Base-by-base conservation (phyloP, 1,140 invertebrate species). In the Lepidurus arcticus region DNA sequence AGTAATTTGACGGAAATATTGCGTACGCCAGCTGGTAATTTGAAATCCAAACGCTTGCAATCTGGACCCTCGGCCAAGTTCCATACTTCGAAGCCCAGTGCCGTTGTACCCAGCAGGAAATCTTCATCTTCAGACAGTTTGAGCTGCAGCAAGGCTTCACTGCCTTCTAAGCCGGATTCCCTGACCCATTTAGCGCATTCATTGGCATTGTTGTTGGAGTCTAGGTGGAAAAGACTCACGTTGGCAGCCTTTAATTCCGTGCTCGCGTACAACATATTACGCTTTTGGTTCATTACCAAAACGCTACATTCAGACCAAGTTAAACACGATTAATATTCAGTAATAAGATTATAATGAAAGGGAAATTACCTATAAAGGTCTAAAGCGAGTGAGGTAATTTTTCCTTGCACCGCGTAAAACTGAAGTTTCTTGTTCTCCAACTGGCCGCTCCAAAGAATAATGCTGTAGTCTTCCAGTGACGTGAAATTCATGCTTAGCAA, bases 1-100 rank as follows among this genome's bases (percentile, higher is more conserved):
- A 95, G 89, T 85, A 94, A 91, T 83, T 91, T 93, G 0, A 94
- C 96, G 9, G 93, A 94, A 76, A 98, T 98, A 83, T 98, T 98
- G 74, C 95, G 87, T 4, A 96, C 93, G 0, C 94, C 94, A 81
- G 96, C 93, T 0, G 96, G 96, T 26, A 98, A 85, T 45, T 88
- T 88, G 13, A 98, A 84, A 9, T 92, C 90, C 80, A 92, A 88
- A 6, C 90, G 90, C 81, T 84, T 44, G 78, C 83, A 80, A 78
- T 81, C 77, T 65, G 10, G 77, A 24, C 43, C 26, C 24, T 78
- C 83, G 45, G 86, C 85, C 44, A 91, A 88, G 82, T 91, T 90
- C 91, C 92, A 93, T 13, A 93, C 88, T 24, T 91, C 86, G 82
- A 93, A 94, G 1, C 93, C 93, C 81, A 93, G 92, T 9, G 92